Evolutionary conservation across 2,888 invertebrate species (phyloP).

Genomic region (Taphrorychus bicolor): DNA sequence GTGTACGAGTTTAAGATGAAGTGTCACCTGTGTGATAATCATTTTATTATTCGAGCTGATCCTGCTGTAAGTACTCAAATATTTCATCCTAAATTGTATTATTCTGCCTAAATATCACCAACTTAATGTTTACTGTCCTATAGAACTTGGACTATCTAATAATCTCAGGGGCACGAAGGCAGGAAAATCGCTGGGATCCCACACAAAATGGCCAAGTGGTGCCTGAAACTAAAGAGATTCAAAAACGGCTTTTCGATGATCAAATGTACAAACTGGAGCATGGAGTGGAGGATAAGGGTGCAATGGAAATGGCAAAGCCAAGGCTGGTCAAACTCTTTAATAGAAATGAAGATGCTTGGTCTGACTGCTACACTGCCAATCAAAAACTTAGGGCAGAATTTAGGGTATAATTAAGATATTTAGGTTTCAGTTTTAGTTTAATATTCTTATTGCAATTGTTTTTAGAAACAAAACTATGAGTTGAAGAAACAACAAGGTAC

Average conservation of each 20-base stretch:
- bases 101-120: not conserved
- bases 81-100: not conserved
- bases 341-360: constrained; percentile 82
- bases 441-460: constrained; percentile 11
- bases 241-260: constrained; percentile 90
- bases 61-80: constrained; percentile 88
- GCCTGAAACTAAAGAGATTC: constrained; percentile 89
- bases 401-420: constrained; percentile 67
- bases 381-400: constrained; percentile 83
- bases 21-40: constrained; percentile 96
- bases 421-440: no score
- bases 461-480: constrained; percentile 76
- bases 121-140: no score
- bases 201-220: constrained; percentile 93
- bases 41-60: constrained; percentile 98
- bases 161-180: constrained; percentile 91
- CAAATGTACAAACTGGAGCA: constrained; percentile 98
- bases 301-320: constrained; percentile 75
- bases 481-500: constrained; percentile 71
- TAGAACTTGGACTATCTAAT: constrained; percentile 97
- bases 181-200: constrained; percentile 99
- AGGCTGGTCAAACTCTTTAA: constrained; percentile 78
- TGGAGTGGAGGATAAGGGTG: constrained; percentile 78
- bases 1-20: constrained; percentile 99
- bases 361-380: constrained; percentile 93